Evolutionary conservation across 2,113 vertebrate genomes (phyloP).

Genomic region (Cephalopterus ornatus): DNA sequence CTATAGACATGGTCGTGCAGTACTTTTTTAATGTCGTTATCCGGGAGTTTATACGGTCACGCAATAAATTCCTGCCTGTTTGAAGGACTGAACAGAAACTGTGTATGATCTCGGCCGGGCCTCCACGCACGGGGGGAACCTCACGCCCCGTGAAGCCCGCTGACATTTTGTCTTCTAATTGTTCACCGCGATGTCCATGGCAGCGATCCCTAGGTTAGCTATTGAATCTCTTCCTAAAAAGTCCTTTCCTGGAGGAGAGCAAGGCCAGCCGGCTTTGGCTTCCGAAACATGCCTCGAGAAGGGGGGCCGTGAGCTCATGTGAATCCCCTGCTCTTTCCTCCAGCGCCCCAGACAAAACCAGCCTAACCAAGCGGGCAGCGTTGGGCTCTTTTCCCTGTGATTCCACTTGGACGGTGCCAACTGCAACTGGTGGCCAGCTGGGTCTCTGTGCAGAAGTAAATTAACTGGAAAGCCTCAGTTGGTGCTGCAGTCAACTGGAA

Average conservation of each 20-base stretch:
- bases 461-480: conserved; percentile 63
- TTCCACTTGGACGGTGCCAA: neutral
- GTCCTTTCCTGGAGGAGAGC: neutral
- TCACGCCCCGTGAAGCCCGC: neutral
- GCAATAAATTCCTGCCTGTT: neutral
- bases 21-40: neutral
- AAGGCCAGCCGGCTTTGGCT: neutral
- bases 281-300: neutral
- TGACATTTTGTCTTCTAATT: conserved; percentile 36
- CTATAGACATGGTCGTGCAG: accelerated
- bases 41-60: neutral
- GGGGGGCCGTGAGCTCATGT: neutral
- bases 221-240: neutral
- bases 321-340: conserved; percentile 5
- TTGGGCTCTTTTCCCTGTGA: neutral
- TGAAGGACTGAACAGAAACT: neutral
- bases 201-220: neutral
- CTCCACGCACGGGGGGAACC: neutral
- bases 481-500: conserved; percentile 28
- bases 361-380: conserved; percentile 11
- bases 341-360: conserved; percentile 8
- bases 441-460: conserved; percentile 54
- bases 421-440: conserved; percentile 58
- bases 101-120: neutral
- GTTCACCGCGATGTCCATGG: neutral